Conservation (phyloP, 2,888 invertebrate species). For the Cryptocephalus moraei region DNA sequence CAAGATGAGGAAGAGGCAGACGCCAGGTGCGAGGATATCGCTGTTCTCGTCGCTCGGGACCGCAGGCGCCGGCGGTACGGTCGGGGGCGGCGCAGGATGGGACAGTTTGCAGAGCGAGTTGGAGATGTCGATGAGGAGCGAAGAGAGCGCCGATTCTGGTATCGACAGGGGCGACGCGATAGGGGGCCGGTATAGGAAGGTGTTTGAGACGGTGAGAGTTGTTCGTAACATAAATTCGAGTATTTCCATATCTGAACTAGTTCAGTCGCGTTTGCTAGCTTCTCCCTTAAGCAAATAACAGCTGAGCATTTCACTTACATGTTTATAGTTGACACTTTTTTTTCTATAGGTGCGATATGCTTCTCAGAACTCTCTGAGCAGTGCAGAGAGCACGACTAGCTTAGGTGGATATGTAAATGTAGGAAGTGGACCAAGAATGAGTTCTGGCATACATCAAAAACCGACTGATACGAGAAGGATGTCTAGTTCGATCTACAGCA, state of each 20-base stretch:
- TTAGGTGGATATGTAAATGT: conserved; percentile 28
- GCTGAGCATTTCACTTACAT: too few relatives aligned
- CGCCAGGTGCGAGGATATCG: conserved; percentile 51
- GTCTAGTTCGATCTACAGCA: conserved; percentile 43
- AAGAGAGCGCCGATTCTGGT: conserved; percentile 73
- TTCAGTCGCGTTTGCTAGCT: too few relatives aligned
- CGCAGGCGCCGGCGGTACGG: conserved; percentile 40
- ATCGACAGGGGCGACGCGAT: conserved; percentile 37
- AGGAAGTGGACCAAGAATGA: conserved; percentile 45
- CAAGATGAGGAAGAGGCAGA: conserved; percentile 59
- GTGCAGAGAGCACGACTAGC: conserved; percentile 42
- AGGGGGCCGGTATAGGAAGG: conserved; percentile 74
- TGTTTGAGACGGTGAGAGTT: conserved; percentile 79
- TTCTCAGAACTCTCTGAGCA: conserved; percentile 43
- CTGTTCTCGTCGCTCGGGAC: conserved; percentile 48
- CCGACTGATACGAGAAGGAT: conserved; percentile 34
- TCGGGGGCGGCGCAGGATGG: conserved; percentile 30
- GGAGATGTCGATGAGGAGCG: conserved; percentile 78
- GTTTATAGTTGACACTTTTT: too few relatives aligned
- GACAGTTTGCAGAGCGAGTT: conserved; percentile 89
- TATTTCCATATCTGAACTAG: too few relatives aligned
- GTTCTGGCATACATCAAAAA: conserved; percentile 18
- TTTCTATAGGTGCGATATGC: conserved; percentile 49
- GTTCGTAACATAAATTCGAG: too few relatives aligned
- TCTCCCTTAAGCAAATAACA: too few relatives aligned